Percentiles rank a stretch among this genome's conserved stretches.
phyloP scores from a whole-genome alignment of 2,113 vertebrate genomes.

The Tychaedon coryphoeus region DNA sequence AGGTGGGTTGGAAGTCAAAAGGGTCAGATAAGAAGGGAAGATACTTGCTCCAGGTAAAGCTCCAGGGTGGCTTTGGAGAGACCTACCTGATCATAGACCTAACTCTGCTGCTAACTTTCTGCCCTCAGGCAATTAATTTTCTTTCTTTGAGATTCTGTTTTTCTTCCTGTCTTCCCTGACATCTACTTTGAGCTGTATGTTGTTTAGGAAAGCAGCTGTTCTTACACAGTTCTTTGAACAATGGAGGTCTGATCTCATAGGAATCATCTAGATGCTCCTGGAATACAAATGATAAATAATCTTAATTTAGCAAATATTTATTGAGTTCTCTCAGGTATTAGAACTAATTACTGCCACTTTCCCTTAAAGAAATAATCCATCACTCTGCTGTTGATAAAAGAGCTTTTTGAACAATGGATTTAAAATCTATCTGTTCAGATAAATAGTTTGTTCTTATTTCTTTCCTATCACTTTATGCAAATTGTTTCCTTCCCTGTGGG shows the following conservation, averaged over 20 bases:
- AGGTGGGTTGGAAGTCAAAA: not conserved
- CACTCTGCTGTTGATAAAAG: constrained; percentile 31
- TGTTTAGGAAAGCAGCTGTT: not conserved
- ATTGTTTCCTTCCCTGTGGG: not conserved
- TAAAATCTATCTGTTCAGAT: constrained; percentile 8
- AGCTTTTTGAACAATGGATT: constrained; percentile 29
- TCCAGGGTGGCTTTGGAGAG: not conserved
- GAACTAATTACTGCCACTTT: constrained; percentile 42
- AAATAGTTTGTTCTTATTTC: constrained; percentile 40
- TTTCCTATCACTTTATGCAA: not conserved
- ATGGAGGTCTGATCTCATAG: not conserved
- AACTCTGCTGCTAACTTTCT: not conserved
- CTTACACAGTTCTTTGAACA: not conserved
- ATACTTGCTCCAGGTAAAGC: not conserved
- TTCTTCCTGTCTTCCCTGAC: not conserved
- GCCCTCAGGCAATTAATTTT: not conserved
- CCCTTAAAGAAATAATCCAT: constrained; percentile 38
- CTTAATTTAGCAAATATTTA: constrained; percentile 45
- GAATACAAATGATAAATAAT: constrained; percentile 26
- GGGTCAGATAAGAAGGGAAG: not conserved
- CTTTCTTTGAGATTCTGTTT: not conserved
- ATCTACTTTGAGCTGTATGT: not conserved
- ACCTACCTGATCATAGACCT: not conserved
- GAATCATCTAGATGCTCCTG: not conserved
- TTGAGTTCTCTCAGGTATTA: constrained; percentile 52